A percentile compares a stretch with the other conserved stretches of the same genome.
phyloP scores from a whole-genome alignment of 2,797 vertebrate species.

The Enteromius fasciolatus region DNA sequence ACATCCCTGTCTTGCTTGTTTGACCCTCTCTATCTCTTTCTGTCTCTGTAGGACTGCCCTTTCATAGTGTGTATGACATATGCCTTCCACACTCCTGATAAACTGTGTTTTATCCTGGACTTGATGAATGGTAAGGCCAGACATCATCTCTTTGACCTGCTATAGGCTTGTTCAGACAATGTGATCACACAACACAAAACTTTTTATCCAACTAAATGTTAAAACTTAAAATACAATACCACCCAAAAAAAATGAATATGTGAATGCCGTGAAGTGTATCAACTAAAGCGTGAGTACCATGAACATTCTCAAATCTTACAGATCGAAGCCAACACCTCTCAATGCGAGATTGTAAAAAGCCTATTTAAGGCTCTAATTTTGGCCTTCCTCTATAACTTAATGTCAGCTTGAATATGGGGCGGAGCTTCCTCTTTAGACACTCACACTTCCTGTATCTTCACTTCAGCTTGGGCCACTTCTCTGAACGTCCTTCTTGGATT shows the following conservation, averaged over 20 bases:
- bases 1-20: neutral
- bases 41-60: constrained; percentile 86
- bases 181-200: neutral
- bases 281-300: neutral
- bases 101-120: constrained; percentile 98
- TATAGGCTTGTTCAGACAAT: neutral
- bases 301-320: neutral
- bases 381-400: constrained; percentile 20
- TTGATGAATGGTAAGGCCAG: constrained; percentile 92
- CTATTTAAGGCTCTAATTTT: constrained; percentile 33
- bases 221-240: neutral
- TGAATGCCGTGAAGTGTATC: neutral
- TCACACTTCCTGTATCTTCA: constrained; percentile 23
- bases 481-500: constrained; percentile 20
- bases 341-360: constrained; percentile 13
- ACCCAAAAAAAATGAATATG: neutral
- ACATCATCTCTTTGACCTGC: neutral
- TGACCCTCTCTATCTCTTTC: neutral
- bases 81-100: constrained; percentile 98
- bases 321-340: neutral
- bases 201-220: neutral
- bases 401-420: neutral
- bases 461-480: neutral
- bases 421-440: constrained; percentile 23
- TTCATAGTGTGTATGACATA: constrained; percentile 99